phyloP scores from a whole-genome alignment of 2,797 vertebrate genomes.

The Sebastiscus albofasciatus region DNA sequence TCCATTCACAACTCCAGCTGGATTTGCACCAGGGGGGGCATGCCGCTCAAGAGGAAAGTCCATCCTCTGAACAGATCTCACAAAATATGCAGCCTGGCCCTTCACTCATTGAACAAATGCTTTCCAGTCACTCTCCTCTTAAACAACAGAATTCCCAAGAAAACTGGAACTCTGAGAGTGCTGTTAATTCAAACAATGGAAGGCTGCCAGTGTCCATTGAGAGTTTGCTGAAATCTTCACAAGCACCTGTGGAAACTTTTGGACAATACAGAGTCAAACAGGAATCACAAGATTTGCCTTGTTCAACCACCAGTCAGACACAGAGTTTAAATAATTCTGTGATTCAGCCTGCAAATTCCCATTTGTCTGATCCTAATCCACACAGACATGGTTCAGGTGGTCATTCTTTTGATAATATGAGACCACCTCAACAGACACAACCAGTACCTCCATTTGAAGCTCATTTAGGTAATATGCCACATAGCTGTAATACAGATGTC shows the following conservation, averaged over 20 bases:
- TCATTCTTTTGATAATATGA: slow-evolving; percentile 52
- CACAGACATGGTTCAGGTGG: slow-evolving; percentile 20
- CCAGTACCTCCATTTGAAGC: slow-evolving; percentile 61
- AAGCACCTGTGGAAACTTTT: slow-evolving; percentile 18
- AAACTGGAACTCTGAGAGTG: slow-evolving; percentile 14
- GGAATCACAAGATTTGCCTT: slow-evolving; percentile 33
- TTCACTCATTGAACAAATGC: slow-evolving; percentile 53
- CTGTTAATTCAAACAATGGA: slow-evolving; percentile 7
- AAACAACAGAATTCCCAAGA: slow-evolving; percentile 30
- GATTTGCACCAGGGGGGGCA: slow-evolving; percentile 90
- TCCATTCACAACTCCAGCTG: slow-evolving; percentile 90
- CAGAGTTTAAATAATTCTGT: slow-evolving; percentile 53
- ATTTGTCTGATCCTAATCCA: slow-evolving; percentile 34
- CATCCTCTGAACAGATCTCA: slow-evolving; percentile 62
- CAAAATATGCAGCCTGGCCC: slow-evolving; percentile 31
- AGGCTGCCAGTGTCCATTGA: slow-evolving; percentile 55
- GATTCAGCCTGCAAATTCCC: slow-evolving; percentile 52
- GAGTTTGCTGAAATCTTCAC: slow-evolving; percentile 59
- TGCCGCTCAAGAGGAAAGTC: slow-evolving; percentile 57
- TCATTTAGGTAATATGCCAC: slow-evolving; percentile 50
- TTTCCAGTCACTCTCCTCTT: not conserved
- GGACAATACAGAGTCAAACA: slow-evolving; percentile 40
- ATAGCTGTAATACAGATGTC: slow-evolving; percentile 38
- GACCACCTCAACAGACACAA: slow-evolving; percentile 47
- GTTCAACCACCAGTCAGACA: slow-evolving; percentile 15